phyloP scores from a whole-genome alignment of 2,113 vertebrate genomes.

The Xenopus tropicalis region DNA sequence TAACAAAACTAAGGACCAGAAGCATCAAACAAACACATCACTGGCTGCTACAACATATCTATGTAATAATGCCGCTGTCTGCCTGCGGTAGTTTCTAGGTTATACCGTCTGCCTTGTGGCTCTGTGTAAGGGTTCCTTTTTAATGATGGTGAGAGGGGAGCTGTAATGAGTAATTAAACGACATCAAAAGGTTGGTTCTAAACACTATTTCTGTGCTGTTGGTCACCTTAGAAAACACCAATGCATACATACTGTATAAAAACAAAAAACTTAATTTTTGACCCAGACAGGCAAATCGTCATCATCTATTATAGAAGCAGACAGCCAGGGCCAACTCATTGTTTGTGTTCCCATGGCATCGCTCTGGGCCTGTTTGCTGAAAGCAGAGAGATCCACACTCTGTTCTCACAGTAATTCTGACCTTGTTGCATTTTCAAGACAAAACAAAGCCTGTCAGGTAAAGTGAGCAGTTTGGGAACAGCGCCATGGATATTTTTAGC shows the following conservation, averaged over 20 bases:
- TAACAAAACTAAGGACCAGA: too few relatives aligned
- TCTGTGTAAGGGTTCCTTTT: too few relatives aligned
- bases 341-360: conserved; percentile 1
- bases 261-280: neutral
- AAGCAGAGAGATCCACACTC: neutral
- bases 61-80: too few relatives aligned
- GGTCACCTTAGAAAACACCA: too few relatives aligned
- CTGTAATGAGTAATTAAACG: too few relatives aligned
- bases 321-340: neutral
- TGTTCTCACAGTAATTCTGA: conserved; percentile 8
- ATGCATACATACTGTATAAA: neutral
- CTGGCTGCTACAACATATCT: too few relatives aligned
- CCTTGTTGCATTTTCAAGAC: conserved; percentile 6
- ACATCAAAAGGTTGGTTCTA: too few relatives aligned
- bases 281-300: neutral
- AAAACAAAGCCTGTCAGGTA: conserved; percentile 7
- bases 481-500: conserved; percentile 26
- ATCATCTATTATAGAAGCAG: conserved; percentile 1
- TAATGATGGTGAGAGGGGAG: too few relatives aligned
- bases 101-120: too few relatives aligned
- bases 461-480: neutral
- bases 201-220: too few relatives aligned
- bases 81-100: too few relatives aligned
- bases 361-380: neutral
- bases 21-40: too few relatives aligned